Evolutionary conservation across 2,888 invertebrate genomes (phyloP).

Genomic region (Rotaria socialis): DNA sequence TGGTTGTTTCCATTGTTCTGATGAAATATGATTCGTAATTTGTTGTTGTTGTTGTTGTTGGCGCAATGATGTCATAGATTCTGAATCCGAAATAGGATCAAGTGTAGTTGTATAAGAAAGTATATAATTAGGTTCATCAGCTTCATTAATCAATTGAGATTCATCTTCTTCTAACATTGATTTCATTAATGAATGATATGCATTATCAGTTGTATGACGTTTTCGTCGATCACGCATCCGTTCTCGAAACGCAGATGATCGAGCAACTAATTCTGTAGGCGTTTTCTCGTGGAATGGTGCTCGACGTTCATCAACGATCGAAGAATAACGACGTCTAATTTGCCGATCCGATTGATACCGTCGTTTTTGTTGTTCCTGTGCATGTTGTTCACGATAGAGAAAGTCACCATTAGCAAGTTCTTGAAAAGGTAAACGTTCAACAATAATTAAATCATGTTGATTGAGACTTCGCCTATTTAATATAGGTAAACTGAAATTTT

Average conservation of each 20-base stretch:
- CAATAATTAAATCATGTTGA: conserved; percentile 24
- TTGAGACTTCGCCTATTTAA: not conserved
- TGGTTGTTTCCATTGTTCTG: conserved; percentile 1
- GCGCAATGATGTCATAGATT: not conserved
- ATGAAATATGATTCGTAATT: not conserved
- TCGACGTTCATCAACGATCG: not conserved
- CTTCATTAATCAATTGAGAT: not conserved
- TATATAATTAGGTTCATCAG: not conserved
- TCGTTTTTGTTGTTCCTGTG: not conserved
- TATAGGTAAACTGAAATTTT: conserved; percentile 29
- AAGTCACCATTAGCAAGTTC: not conserved
- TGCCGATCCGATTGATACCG: not conserved
- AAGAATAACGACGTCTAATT: conserved; percentile 13
- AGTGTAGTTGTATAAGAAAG: conserved; percentile 23
- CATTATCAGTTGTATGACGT: conserved; percentile 35
- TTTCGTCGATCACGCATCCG: conserved; percentile 33
- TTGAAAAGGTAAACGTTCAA: not conserved
- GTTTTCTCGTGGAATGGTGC: not conserved
- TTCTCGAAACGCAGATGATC: not conserved
- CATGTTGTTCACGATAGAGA: conserved; percentile 9
- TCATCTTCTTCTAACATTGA: conserved; percentile 16
- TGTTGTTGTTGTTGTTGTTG: not conserved
- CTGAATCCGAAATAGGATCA: conserved; percentile 10
- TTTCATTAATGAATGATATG: conserved; percentile 31
- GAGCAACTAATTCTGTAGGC: not conserved